Evolutionary conservation across 2,113 vertebrate genomes (phyloP), one percentile per base, ranked within the genome.

Genomic region (Odocoileus hemionus): DNA sequence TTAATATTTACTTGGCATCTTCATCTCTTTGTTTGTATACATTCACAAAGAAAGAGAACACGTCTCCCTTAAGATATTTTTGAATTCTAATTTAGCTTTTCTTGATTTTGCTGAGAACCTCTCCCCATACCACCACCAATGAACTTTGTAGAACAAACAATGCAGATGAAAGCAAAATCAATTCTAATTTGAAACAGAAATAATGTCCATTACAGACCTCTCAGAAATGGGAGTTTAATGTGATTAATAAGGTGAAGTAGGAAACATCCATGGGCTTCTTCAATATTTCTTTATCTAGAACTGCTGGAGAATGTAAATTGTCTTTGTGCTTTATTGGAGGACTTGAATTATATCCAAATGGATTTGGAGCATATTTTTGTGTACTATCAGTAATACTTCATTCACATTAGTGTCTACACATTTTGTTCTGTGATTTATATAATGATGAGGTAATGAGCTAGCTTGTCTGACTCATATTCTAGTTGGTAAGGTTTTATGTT

Each of bases 121-220:
- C 7, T 5, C 5, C 12, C 10, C 28, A 55, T 8, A 91, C 17
- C 5, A 70, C 39, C 7, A n/a, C 7, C 15, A 36, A 0, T 45
- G 58, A 97, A n/a, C 28, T 43, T 23, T 58, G 94, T 93, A 84
- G 50, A 96, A 55, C 26, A 89, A 97, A 47, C 67, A 91, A 96
- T 92, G 39, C 54, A 85, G 47, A n/a, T 80, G 93, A 95, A 97
- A 95, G 54, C 43, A 87, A 96, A 97, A 97, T 97, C 91, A 95
- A 67, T 96, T 94, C 54, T 84, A 95, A 90, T 96, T 91, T 97
- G 83, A 97, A 95, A 85, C 5, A 95, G 91, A 96, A 92, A 61
- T 79, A 57, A 89, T 50, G 55, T 47, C 76, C 86, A 74, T 88
- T 58, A 94, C 21, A 80, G 74, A 64, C 58, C 55, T 92, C 47